These are phyloP conservation scores for Aspidoscelis tigris DNA, from an alignment of 2,113 vertebrate genomes.

Conservation along the genomic window DNA sequence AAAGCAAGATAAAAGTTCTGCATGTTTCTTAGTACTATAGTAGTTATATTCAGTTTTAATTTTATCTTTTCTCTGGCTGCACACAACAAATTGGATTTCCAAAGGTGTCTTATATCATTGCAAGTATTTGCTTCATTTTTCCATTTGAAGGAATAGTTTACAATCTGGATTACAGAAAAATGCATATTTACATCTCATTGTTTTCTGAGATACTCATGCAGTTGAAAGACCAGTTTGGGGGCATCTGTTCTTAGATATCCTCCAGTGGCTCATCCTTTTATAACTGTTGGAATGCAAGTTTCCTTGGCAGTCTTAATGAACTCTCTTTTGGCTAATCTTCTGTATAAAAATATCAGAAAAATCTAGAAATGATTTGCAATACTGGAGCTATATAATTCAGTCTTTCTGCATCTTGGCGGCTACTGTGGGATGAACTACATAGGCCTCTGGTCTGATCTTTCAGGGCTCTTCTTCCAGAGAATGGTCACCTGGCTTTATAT, in stretches of 20 bases:
- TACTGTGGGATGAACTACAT: neutral
- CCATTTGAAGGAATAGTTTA: conserved; percentile 1
- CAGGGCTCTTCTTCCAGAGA: conserved; percentile 45
- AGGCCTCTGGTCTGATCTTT: neutral
- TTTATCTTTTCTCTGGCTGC: neutral
- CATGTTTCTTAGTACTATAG: conserved; percentile 32
- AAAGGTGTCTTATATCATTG: conserved; percentile 9
- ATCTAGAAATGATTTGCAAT: conserved; percentile 41
- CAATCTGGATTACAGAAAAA: conserved; percentile 13
- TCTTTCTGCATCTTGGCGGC: conserved; percentile 43
- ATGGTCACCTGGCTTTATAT: conserved; percentile 53
- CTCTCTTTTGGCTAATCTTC: conserved; percentile 32
- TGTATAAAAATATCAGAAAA: conserved; percentile 41
- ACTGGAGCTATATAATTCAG: rapidly evolving
- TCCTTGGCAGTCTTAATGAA: conserved; percentile 17
- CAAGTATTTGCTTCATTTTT: conserved; percentile 18
- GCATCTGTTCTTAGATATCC: conserved; percentile 8
- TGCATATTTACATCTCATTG: neutral
- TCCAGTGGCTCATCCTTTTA: conserved; percentile 38
- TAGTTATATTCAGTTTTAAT: conserved; percentile 18
- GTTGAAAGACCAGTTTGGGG: neutral
- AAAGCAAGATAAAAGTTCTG: conserved; percentile 22
- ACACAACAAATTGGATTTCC: conserved; percentile 3
- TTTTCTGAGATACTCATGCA: neutral
- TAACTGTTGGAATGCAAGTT: conserved; percentile 19